Conservation (phyloP, 2,797 vertebrate species). For the Sciaenops ocellatus region DNA sequence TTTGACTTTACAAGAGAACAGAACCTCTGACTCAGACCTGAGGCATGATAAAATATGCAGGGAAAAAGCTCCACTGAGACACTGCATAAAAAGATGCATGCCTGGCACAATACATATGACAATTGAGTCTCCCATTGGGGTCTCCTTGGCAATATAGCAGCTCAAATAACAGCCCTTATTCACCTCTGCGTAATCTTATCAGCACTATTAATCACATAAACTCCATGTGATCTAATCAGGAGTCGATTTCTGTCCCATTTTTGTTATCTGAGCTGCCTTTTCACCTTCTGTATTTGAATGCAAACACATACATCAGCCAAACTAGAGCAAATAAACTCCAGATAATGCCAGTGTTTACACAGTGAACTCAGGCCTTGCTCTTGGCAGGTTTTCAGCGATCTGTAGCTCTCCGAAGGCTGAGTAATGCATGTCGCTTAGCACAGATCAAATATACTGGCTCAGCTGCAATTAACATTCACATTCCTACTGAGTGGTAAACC, state of each 20-base stretch:
- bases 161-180: constrained; percentile 23
- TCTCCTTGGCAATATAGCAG: constrained; percentile 15
- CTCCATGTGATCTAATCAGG: constrained; percentile 49
- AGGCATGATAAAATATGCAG: neutral
- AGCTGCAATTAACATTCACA: constrained; percentile 53
- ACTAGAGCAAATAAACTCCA: constrained; percentile 62
- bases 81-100: neutral
- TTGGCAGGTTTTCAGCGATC: constrained; percentile 61
- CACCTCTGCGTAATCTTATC: constrained; percentile 36
- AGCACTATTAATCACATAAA: constrained; percentile 41
- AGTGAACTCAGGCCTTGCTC: constrained; percentile 45
- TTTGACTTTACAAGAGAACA: constrained; percentile 12
- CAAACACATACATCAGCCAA: constrained; percentile 50
- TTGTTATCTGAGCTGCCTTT: constrained; percentile 44
- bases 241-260: constrained; percentile 33
- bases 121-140: neutral
- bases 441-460: constrained; percentile 52
- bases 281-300: constrained; percentile 46
- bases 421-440: constrained; percentile 34
- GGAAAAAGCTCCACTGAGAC: neutral
- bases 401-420: constrained; percentile 48
- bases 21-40: constrained; percentile 9
- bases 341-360: constrained; percentile 61
- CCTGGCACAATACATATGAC: neutral
- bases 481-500: constrained; percentile 54